These are phyloP conservation scores for Dermatophagoides farinae DNA, from an alignment of 1,140 invertebrate species.

Conservation along the genomic window DNA sequence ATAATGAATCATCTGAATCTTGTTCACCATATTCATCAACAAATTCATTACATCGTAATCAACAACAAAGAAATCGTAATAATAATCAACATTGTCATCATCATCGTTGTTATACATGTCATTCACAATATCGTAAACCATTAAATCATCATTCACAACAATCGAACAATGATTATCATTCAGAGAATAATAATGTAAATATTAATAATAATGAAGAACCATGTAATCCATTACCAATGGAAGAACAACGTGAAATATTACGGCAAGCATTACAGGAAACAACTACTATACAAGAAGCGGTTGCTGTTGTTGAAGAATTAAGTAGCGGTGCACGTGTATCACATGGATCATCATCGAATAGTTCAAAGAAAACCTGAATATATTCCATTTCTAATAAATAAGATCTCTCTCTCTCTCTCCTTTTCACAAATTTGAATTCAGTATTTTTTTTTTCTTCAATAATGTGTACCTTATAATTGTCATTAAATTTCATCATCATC, in stretches of 20 bases:
- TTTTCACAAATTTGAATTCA: not conserved
- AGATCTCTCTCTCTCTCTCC: not conserved
- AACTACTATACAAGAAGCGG: conserved; percentile 1
- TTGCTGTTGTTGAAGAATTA: conserved; percentile 2
- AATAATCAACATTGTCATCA: not conserved
- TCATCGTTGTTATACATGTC: not conserved
- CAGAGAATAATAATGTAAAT: not conserved
- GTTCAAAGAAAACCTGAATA: not conserved
- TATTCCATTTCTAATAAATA: too few relatives aligned
- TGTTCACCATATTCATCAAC: conserved; percentile 3
- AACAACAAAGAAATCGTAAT: not conserved
- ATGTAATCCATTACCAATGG: conserved; percentile 2
- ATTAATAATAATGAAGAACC: not conserved
- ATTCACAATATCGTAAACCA: too few relatives aligned
- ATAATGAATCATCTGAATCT: not conserved
- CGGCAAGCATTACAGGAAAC: not conserved
- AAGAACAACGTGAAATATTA: conserved; percentile 7
- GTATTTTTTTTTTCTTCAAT: not conserved
- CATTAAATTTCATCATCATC: too few relatives aligned
- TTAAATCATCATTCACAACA: too few relatives aligned
- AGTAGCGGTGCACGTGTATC: not conserved
- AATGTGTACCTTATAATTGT: not conserved
- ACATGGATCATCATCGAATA: not conserved
- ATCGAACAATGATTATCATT: not conserved
- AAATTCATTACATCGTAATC: not conserved